These are phyloP conservation scores for Epiblema foenella DNA, from an alignment of 2,888 invertebrate species.

Conservation along the genomic window DNA sequence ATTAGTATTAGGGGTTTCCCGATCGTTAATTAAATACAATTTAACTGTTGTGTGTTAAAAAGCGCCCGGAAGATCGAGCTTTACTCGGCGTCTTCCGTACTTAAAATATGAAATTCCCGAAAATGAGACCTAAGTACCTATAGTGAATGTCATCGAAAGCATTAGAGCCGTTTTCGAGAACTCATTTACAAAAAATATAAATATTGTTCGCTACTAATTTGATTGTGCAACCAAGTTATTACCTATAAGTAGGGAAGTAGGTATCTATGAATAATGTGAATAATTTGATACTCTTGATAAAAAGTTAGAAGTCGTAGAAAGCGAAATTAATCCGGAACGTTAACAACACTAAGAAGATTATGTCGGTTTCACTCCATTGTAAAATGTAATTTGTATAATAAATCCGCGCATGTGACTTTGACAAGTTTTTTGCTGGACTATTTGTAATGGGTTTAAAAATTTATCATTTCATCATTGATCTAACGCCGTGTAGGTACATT, in stretches of 20 bases:
- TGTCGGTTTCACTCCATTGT: slow-evolving; percentile 39
- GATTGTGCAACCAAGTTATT: background rate
- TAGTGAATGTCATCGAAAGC: no score
- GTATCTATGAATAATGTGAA: background rate
- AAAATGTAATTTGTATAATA: slow-evolving; percentile 36
- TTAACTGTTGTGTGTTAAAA: no score
- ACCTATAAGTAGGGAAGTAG: background rate
- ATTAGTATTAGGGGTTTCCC: background rate
- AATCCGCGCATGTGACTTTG: slow-evolving; percentile 18
- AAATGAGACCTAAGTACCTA: no score
- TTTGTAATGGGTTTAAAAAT: background rate
- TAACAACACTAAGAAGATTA: slow-evolving; percentile 37
- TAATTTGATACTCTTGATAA: slow-evolving; percentile 24
- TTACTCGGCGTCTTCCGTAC: no score
- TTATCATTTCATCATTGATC: background rate
- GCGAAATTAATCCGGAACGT: slow-evolving; percentile 39
- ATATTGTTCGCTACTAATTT: background rate
- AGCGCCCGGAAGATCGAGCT: no score
- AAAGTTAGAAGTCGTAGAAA: slow-evolving; percentile 28
- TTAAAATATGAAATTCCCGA: no score
- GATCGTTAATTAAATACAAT: background rate
- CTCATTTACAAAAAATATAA: no score
- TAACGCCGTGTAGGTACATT: no score
- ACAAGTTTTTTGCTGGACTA: slow-evolving; percentile 22
- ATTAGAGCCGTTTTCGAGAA: no score